phyloP scores from a whole-genome alignment of 1,140 invertebrate genomes.

The Micrasema minimum region DNA sequence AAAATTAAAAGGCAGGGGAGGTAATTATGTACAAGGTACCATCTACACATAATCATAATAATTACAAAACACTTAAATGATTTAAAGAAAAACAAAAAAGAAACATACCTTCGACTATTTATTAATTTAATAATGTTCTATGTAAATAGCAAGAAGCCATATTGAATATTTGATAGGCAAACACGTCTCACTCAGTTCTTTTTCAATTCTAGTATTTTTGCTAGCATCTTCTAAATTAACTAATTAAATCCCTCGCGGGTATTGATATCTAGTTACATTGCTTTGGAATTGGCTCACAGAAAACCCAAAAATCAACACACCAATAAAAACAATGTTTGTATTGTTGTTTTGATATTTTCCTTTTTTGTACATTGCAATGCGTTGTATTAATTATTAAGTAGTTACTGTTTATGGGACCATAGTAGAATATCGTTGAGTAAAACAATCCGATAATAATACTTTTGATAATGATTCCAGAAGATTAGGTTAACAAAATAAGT shows the following conservation, averaged over 20 bases:
- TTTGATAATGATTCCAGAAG: no score
- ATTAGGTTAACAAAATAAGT: no score
- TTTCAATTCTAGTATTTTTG: conserved; percentile 17
- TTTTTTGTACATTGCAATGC: no score
- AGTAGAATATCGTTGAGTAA: no score
- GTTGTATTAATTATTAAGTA: no score
- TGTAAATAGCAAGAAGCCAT: conserved; percentile 43
- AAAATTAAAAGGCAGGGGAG: conserved; percentile 49
- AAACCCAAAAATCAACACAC: conserved; percentile 15
- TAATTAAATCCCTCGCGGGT: conserved; percentile 17
- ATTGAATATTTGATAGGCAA: conserved; percentile 20
- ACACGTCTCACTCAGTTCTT: conserved; percentile 28
- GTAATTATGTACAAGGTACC: conserved; percentile 50
- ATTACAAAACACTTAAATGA: conserved; percentile 43
- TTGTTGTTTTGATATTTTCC: no score
- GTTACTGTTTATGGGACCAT: no score
- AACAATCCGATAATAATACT: no score
- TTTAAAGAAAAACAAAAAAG: conserved; percentile 41
- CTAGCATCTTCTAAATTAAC: conserved; percentile 30
- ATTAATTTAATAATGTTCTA: conserved; percentile 37
- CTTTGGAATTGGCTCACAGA: conserved; percentile 8
- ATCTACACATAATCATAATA: conserved; percentile 49
- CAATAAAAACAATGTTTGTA: no score
- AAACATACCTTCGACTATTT: conserved; percentile 37
- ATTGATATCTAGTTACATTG: neutral